Evolutionary conservation across 2,113 vertebrate genomes (phyloP).

Genomic region (Chaetura pelagica): DNA sequence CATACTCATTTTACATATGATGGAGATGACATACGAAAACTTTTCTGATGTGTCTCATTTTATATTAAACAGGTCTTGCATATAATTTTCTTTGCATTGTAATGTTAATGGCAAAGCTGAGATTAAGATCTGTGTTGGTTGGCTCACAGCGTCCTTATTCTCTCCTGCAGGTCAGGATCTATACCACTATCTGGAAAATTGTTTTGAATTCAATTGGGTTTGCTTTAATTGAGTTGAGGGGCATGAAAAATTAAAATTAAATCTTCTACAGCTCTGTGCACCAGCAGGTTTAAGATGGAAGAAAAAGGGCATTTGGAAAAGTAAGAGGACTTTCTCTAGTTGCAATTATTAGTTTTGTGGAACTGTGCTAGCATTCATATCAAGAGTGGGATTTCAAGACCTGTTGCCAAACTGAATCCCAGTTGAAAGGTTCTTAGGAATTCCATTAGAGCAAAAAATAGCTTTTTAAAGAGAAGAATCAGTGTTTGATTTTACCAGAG

Average conservation of each 20-base stretch:
- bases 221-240: constrained; percentile 20
- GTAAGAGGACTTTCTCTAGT: background rate
- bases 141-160: background rate
- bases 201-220: background rate
- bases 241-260: constrained; percentile 13
- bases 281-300: background rate
- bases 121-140: background rate
- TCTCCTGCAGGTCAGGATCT: constrained; percentile 15
- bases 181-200: background rate
- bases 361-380: background rate
- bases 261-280: background rate
- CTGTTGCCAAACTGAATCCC: background rate
- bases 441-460: background rate
- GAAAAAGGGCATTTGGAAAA: background rate
- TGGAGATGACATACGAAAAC: background rate
- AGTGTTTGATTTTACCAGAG: background rate
- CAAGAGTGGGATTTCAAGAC: background rate
- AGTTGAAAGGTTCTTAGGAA: background rate
- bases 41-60: background rate
- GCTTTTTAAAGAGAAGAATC: background rate
- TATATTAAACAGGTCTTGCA: background rate
- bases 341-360: background rate
- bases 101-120: constrained; percentile 4
- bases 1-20: background rate
- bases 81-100: background rate